Conservation (phyloP, 2,888 invertebrate species). For the Candidula unifasciata region DNA sequence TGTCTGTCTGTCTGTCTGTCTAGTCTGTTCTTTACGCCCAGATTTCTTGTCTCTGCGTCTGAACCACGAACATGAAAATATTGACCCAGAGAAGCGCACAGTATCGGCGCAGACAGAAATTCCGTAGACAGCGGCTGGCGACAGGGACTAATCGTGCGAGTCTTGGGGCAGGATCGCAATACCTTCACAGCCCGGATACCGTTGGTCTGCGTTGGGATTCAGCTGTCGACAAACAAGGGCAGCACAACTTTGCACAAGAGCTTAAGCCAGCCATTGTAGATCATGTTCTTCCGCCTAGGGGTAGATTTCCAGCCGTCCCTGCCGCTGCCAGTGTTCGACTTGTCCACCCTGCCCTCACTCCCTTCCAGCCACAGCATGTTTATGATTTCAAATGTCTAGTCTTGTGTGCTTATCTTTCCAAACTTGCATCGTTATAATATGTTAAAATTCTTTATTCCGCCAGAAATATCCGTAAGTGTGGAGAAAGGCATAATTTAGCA, state of each 20-base stretch:
- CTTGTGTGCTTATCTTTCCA: not conserved
- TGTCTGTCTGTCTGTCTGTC: no score
- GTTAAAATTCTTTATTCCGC: not conserved
- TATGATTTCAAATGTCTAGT: no score
- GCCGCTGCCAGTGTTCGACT: conserved; percentile 1
- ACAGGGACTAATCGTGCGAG: conserved; percentile 29
- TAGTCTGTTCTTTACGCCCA: no score
- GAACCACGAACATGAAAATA: not conserved
- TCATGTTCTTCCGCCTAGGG: not conserved
- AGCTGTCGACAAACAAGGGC: conserved; percentile 22
- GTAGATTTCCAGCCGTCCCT: conserved; percentile 9
- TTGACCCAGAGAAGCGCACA: not conserved
- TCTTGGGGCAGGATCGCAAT: conserved; percentile 12
- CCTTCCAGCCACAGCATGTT: no score
- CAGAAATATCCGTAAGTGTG: no score
- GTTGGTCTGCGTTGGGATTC: conserved; percentile 4
- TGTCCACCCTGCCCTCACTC: not conserved
- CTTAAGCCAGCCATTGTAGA: not conserved
- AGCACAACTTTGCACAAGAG: conserved; percentile 28
- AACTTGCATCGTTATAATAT: not conserved
- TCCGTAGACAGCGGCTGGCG: conserved; percentile 42
- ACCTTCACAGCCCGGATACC: conserved; percentile 43
- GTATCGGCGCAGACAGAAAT: not conserved
- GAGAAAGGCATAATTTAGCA: no score
- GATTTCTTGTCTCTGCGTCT: no score